Base-by-base conservation (phyloP, 2,113 vertebrate species). In the Pithys albifrons region DNA sequence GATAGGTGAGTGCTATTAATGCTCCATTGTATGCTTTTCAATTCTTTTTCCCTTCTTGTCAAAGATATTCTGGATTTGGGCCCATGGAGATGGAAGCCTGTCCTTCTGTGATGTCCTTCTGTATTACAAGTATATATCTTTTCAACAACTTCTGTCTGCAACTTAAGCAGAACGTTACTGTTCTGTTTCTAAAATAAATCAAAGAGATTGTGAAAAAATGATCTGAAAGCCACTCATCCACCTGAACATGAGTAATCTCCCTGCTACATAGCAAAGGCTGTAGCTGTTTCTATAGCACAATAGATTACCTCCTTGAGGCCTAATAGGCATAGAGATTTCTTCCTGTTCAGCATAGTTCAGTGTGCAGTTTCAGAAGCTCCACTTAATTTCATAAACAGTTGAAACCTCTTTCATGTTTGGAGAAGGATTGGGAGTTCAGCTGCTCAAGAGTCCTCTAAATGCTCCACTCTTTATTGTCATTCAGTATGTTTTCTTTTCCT, bases 251-350 rank as follows among this genome's bases (percentile, higher is more conserved):
- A 80, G 24, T 84, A 62, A 80, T 54, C 24, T 81, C 52, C 45
- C 31, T 81, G 72, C 57, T 95, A 48, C 48, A 52, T 18, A 71
- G 65, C 78, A 69, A 89, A 91, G 65, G 39, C 69, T 62, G 9
- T 43, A 83, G 61, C 64, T 43, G 37, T 73, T 91, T 87, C 78
- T 77, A 72, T 85, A 88, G 55, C 41, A 92, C 69, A 89, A 64
- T 46, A 77, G 73, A 43, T 95, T 82, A 71, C 54, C 39, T 96
- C 59, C 80, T 91, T 61, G 64, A 88, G 67, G 55, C 35, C 88
- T 94, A 88, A 70, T 64, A 91, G 86, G 72, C 71, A 83, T 81
- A 95, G 75, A 92, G 43, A 29, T 93, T 91, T 91, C 81, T 88
- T 96, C 86, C 86, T 64, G 33, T 77, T 96, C 79, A 89, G 33